Base-by-base conservation (phyloP, 1,140 invertebrate species). In the Trichonephila clavipes region DNA sequence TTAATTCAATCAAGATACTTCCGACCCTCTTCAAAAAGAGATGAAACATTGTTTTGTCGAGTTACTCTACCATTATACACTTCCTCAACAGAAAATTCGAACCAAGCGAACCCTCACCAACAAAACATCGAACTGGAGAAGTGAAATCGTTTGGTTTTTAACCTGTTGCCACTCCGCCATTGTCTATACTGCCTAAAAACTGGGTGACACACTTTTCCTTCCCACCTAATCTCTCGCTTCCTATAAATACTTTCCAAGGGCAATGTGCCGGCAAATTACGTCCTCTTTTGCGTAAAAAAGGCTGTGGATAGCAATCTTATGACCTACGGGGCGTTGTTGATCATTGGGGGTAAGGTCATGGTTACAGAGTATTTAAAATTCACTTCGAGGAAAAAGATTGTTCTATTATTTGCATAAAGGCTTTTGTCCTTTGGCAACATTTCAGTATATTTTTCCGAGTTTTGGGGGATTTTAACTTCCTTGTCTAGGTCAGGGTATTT, bases 211-310 rank as follows among this genome's bases (percentile, higher is more conserved):
- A 92, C 90, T 85, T 92, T 72, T 44, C 62, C 18, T 92, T 85
- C n/a, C 51, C 82, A 64, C 90, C 81, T 24, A 58, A 92, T 83
- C 62, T 64, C 28, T 86, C 51, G 89, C 72, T 90, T 92, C 61
- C 90, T 92, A 92, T 92, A 66, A 92, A 92, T 92, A 92, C 40
- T 82, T 28, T 92, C 81, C 81, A 92, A 92, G 90, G 90, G 90
- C 90, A 92, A 85, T 92, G 90, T 21, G 81, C 90, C 90, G 83
- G 83, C 83, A 21, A 85, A 59, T 85, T 85, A 85, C 83, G 83
- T 58, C 83, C 83, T 61, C 44, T 85, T 85, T 85, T 61, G 83
- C 44, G 83, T 81, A 90, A 81, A 90, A 81, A 59, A 62, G 88
- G 72, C 72, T 77, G 24, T 44, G 59, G 28, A n/a, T 61, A 24